Base-by-base conservation (phyloP, 2,797 vertebrate species). In the Meda fulgida region DNA sequence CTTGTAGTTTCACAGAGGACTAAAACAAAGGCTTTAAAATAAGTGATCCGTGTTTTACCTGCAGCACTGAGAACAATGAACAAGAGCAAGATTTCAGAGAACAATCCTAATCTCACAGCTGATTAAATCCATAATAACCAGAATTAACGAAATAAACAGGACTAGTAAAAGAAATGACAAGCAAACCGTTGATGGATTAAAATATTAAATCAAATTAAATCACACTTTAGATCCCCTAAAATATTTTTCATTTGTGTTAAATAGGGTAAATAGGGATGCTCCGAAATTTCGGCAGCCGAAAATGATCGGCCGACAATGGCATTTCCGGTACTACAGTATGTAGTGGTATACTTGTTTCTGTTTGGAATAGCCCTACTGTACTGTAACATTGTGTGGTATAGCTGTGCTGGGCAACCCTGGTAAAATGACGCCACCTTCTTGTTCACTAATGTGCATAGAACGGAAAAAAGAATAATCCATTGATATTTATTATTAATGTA, bases 181-280 rank as follows among this genome's bases (percentile, higher is more conserved):
- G 85, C 81, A 81, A 19, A 31, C 13, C 40, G 10, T 11, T 38
- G 29, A 38, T 29, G 66, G 66, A 87, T 81, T 71, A 71, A 81
- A 85, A 78, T 70, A 29, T n/a, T 8, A 51, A 53, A 84, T 75
- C 11, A 85, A 58, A 51, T 26, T 19, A 71, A 83, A 36, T 82
- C 72, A 71, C 65, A 84, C 60, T 29, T 43, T 18, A 29, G 11
- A 67, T 19, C 6, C 19, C 53, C 67, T 46, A 10, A 40, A 3
- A 43, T 73, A 3, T 31, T 60, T 29, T 21, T 7, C 36, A 38
- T 60, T 40, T 31, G n/a, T 29, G 65, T 40, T 71, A 63, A 63
- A 63, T 8, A 65, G 63, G 3, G 63, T 71, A 63, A 63, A 63
- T 8, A 65, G 63, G 3, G 63, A 65, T 65, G 63, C 63, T 31